phyloP scores from a whole-genome alignment of 1,140 invertebrate species.

The Bombus soroeensis region DNA sequence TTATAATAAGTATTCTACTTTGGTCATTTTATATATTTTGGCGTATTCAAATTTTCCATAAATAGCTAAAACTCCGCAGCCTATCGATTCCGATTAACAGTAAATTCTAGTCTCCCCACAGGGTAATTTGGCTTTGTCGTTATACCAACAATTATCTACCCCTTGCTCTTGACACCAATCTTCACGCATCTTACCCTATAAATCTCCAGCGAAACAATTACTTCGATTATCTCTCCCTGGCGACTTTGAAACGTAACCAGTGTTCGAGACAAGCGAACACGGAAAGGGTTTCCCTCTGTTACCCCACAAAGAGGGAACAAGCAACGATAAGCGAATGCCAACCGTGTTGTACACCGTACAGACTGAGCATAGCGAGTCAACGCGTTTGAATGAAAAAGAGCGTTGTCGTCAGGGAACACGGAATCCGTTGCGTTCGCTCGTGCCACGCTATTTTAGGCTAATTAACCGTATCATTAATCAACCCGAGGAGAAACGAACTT shows the following conservation, averaged over 20 bases:
- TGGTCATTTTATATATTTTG: no score
- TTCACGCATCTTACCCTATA: neutral
- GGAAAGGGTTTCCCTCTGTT: constrained; percentile 16
- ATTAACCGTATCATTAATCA: constrained; percentile 37
- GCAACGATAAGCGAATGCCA: constrained; percentile 21
- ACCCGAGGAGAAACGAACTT: neutral
- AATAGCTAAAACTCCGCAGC: neutral
- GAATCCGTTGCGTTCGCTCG: neutral
- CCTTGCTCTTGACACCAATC: neutral
- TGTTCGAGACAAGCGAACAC: constrained; percentile 27
- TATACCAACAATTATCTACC: neutral
- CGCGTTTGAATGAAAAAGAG: neutral
- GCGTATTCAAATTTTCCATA: no score
- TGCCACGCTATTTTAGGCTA: constrained; percentile 26
- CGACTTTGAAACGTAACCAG: constrained; percentile 26
- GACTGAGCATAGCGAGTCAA: neutral
- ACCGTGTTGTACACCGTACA: neutral
- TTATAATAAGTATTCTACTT: no score
- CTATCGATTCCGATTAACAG: neutral
- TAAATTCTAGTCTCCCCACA: neutral
- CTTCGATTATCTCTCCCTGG: constrained; percentile 15
- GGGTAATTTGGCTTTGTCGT: neutral
- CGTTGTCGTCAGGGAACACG: neutral
- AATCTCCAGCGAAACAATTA: constrained; percentile 21
- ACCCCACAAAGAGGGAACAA: neutral